These are phyloP conservation scores for Cantharis rufa DNA, from an alignment of 2,888 invertebrate genomes.

Conservation along the genomic window DNA sequence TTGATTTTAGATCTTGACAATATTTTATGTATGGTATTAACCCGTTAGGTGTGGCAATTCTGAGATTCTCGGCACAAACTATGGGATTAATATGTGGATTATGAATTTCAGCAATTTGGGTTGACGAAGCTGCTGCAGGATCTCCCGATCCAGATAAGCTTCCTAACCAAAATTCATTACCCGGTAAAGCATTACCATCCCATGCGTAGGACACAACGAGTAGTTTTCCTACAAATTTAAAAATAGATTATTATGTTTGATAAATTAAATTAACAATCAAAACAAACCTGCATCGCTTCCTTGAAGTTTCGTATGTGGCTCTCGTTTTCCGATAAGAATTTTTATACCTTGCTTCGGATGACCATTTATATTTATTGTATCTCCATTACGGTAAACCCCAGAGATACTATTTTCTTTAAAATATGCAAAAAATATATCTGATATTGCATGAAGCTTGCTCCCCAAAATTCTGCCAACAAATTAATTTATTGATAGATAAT, in stretches of 20 bases:
- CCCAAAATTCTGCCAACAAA: slow-evolving; percentile 21
- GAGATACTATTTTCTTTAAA: slow-evolving; percentile 57
- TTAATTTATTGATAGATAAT: too few relatives aligned
- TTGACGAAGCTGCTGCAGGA: slow-evolving; percentile 66
- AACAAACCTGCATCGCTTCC: slow-evolving; percentile 57
- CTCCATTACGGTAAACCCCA: slow-evolving; percentile 57
- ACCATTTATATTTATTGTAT: slow-evolving; percentile 35
- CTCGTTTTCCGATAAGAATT: slow-evolving; percentile 59
- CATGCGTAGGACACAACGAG: slow-evolving; percentile 73
- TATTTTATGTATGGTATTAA: slow-evolving; percentile 37
- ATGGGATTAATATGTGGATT: slow-evolving; percentile 63
- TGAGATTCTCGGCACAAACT: slow-evolving; percentile 59
- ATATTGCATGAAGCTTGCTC: slow-evolving; percentile 58
- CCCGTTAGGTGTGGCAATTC: slow-evolving; percentile 54
- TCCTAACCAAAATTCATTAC: slow-evolving; percentile 73
- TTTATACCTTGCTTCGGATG: slow-evolving; percentile 47
- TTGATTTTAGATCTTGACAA: slow-evolving; percentile 4
- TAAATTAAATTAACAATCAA: neutral
- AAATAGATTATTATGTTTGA: neutral
- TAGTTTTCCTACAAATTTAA: slow-evolving; percentile 45
- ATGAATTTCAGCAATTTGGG: slow-evolving; percentile 65
- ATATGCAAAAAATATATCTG: slow-evolving; percentile 70
- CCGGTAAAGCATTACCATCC: slow-evolving; percentile 74
- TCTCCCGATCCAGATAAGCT: slow-evolving; percentile 62
- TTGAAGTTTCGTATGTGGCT: slow-evolving; percentile 61